phyloP scores from a whole-genome alignment of 2,113 vertebrate genomes.

The Alexandromys fortis region DNA sequence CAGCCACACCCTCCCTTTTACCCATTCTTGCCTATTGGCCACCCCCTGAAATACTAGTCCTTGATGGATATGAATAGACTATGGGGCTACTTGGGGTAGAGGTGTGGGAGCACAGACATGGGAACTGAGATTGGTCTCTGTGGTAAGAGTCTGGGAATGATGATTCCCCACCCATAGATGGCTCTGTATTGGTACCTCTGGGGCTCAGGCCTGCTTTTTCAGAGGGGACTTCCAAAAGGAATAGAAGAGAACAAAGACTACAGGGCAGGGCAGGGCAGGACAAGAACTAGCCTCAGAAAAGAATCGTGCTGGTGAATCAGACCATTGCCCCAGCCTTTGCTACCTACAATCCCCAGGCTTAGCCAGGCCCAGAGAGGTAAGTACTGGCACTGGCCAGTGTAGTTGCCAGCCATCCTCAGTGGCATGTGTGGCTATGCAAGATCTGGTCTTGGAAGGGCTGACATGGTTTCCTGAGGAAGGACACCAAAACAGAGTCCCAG shows the following conservation, averaged over 20 bases:
- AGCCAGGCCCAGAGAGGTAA: not conserved
- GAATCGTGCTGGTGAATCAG: not conserved
- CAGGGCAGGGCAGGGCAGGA: not conserved
- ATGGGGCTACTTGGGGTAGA: not conserved
- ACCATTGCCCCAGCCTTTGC: not conserved
- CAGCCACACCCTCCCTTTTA: not conserved
- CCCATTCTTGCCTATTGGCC: not conserved
- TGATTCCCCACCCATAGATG: too few species aligned
- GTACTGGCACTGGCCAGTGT: not conserved
- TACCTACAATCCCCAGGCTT: not conserved
- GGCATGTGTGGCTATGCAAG: not conserved
- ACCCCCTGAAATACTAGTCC: not conserved
- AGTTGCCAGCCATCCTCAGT: too few species aligned
- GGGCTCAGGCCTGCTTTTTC: not conserved
- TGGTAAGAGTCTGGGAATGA: not conserved
- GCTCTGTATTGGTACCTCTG: not conserved
- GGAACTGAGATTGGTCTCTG: too few species aligned
- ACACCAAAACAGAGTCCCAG: not conserved
- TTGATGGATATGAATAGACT: not conserved
- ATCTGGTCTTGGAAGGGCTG: not conserved
- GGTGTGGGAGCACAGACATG: not conserved
- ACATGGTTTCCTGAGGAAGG: not conserved
- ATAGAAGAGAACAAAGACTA: not conserved
- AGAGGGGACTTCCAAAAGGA: not conserved
- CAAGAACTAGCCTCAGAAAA: not conserved